Percentiles rank a stretch among this genome's conserved stretches.
Evolutionary conservation across 2,797 vertebrate genomes (phyloP).

Genomic region (Nannoperca obscura): DNA sequence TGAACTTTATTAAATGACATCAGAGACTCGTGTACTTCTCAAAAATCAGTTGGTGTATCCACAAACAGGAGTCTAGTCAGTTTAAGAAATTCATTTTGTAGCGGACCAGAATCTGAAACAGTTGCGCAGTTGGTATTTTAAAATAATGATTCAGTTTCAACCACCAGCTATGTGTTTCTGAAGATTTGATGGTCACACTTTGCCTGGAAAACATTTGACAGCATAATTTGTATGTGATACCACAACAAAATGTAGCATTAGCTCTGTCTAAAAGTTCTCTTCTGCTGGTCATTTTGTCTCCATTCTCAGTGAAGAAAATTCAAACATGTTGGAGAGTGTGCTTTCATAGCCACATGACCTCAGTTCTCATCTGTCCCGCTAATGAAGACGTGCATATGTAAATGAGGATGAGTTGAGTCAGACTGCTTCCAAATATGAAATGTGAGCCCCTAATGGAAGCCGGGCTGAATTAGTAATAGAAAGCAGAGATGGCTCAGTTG

Average conservation of each 20-base stretch:
- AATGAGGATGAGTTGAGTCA: conserved; percentile 53
- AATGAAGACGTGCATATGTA: conserved; percentile 45
- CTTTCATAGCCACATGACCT: neutral
- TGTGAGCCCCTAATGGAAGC: conserved; percentile 53
- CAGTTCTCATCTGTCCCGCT: conserved; percentile 30
- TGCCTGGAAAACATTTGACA: neutral
- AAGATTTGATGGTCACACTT: neutral
- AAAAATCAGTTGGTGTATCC: neutral
- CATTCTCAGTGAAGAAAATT: neutral
- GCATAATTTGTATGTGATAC: conserved; percentile 2
- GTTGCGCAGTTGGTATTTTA: neutral
- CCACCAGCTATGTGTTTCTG: neutral
- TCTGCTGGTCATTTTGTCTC: neutral
- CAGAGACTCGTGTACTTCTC: neutral
- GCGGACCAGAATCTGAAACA: neutral
- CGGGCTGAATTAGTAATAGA: conserved; percentile 62
- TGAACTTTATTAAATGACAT: neutral
- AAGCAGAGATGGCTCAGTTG: conserved; percentile 56
- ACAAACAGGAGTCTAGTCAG: neutral
- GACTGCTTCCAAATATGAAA: conserved; percentile 66
- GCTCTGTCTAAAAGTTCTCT: neutral
- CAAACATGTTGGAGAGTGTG: neutral
- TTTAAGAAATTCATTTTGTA: neutral
- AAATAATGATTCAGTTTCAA: conserved; percentile 3
- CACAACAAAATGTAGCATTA: neutral